Evolutionary conservation across 2,113 vertebrate species (phyloP).

Genomic region (Halichoerus grypus): DNA sequence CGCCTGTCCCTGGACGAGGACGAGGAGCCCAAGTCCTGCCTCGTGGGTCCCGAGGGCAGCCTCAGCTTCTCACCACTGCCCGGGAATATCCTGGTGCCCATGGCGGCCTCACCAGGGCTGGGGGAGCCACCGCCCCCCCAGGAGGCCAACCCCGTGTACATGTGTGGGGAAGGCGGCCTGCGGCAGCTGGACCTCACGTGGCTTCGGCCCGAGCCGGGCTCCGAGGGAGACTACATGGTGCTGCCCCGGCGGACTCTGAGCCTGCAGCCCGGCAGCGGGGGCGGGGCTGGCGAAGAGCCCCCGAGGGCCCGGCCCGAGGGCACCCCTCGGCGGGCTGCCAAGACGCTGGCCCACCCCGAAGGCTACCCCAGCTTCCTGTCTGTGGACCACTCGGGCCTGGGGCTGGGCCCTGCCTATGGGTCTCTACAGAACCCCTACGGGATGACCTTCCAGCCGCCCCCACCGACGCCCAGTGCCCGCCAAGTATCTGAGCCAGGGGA

Average conservation of each 20-base stretch:
- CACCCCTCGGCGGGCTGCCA: conserved; percentile 89
- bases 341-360: conserved; percentile 90
- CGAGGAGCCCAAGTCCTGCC: conserved; percentile 95
- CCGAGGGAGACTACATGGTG: conserved; percentile 98
- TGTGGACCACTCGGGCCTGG: conserved; percentile 93
- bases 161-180: conserved; percentile 96
- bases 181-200: conserved; percentile 91
- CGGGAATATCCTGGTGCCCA: conserved; percentile 95
- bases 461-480: conserved; percentile 89
- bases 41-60: conserved; percentile 91
- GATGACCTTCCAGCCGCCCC: conserved; percentile 96
- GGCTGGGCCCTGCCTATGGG: conserved; percentile 93
- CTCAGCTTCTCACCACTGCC: conserved; percentile 96
- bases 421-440: conserved; percentile 95
- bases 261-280: conserved; percentile 92
- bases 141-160: conserved; percentile 94
- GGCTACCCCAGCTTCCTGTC: conserved; percentile 94
- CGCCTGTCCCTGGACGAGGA: conserved; percentile 98
- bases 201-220: conserved; percentile 89
- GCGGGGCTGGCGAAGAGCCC: conserved; percentile 90
- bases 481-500: conserved; percentile 95
- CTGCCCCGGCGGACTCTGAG: conserved; percentile 95
- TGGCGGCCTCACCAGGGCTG: conserved; percentile 94
- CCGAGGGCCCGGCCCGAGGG: conserved; percentile 93
- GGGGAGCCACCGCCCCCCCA: conserved; percentile 92